These are phyloP conservation scores for Belonocnema kinseyi DNA, from an alignment of 1,140 invertebrate genomes.

Conservation along the genomic window DNA sequence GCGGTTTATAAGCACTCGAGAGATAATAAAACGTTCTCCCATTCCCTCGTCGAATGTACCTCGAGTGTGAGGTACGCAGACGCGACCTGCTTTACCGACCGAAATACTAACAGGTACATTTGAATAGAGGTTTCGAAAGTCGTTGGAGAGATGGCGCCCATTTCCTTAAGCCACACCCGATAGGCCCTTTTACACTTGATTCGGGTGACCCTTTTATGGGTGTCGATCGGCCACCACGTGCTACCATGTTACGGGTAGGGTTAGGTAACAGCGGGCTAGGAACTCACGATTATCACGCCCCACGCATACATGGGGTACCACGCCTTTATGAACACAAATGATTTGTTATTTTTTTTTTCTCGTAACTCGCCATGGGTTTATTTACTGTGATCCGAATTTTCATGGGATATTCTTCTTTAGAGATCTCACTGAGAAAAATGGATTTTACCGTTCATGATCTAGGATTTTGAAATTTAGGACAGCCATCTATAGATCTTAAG, in stretches of 20 bases:
- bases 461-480: too few relatives aligned
- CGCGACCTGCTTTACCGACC: constrained; percentile 56
- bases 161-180: constrained; percentile 68
- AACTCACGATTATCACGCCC: constrained; percentile 49
- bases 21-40: constrained; percentile 61
- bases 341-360: constrained; percentile 46
- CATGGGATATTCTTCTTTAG: neutral
- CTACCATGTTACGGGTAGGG: constrained; percentile 55
- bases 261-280: constrained; percentile 50
- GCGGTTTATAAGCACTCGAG: constrained; percentile 60
- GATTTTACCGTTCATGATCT: too few relatives aligned
- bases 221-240: constrained; percentile 60
- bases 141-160: constrained; percentile 61
- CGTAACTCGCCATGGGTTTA: neutral
- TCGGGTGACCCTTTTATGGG: constrained; percentile 49
- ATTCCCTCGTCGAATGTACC: constrained; percentile 42
- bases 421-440: too few relatives aligned
- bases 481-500: too few relatives aligned
- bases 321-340: constrained; percentile 51
- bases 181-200: constrained; percentile 53
- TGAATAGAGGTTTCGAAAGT: constrained; percentile 3
- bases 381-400: constrained; percentile 11
- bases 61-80: neutral
- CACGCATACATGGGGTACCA: constrained; percentile 44
- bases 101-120: constrained; percentile 13